Conservation (phyloP, 2,797 vertebrate species). For the Orientallactaga sibirica region DNA sequence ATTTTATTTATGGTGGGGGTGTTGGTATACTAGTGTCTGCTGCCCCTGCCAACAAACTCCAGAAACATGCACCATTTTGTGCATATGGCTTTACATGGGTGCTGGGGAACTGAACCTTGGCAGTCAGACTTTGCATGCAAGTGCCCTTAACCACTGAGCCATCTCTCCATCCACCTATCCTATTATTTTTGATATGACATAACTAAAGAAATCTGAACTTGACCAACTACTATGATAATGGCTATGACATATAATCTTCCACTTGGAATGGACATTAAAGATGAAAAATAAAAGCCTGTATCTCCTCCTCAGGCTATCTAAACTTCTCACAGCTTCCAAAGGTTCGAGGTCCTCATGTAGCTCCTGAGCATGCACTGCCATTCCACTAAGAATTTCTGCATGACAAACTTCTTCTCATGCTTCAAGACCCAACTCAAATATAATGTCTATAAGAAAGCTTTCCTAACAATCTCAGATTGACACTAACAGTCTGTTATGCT, state of each 20-base stretch:
- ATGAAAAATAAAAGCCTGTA: slow-evolving; percentile 20
- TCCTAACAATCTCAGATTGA: not conserved
- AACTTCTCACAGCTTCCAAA: not conserved
- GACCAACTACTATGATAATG: not conserved
- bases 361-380: not conserved
- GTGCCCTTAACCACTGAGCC: too few relatives aligned
- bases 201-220: slow-evolving; percentile 22
- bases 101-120: too few relatives aligned
- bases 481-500: not conserved
- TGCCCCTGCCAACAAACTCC: too few relatives aligned
- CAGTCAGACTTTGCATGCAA: too few relatives aligned
- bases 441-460: not conserved
- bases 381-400: slow-evolving; percentile 35
- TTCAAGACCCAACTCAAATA: slow-evolving; percentile 38
- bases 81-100: too few relatives aligned
- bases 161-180: not conserved
- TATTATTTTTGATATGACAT: not conserved
- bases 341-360: not conserved
- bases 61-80: too few relatives aligned
- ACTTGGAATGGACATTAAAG: slow-evolving; percentile 3
- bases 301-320: not conserved
- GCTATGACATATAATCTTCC: not conserved
- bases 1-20: not conserved
- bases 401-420: not conserved
- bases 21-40: too few relatives aligned